Conservation (phyloP, 2,113 vertebrate species). For the Mellivora capensis region DNA sequence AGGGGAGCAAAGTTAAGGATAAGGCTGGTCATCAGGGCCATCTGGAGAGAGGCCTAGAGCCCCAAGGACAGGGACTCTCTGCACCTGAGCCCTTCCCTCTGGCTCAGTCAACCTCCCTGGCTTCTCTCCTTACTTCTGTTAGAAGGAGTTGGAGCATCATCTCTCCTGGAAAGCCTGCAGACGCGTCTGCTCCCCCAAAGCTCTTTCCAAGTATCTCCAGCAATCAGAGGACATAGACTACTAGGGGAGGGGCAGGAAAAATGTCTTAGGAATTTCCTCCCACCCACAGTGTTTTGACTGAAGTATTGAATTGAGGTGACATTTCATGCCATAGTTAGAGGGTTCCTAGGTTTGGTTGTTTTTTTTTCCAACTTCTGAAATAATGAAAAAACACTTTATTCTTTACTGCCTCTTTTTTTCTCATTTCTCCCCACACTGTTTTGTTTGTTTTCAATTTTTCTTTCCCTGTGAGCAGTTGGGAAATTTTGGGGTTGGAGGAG, state of each 20-base stretch:
- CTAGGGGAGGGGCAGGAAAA: neutral
- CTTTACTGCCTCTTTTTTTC: neutral
- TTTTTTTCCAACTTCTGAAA: neutral
- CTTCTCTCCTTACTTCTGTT: neutral
- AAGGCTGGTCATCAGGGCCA: fast-evolving
- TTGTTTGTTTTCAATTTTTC: neutral
- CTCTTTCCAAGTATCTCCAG: neutral
- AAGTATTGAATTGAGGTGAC: neutral
- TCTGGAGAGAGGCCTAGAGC: neutral
- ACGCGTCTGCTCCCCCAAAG: too few species aligned
- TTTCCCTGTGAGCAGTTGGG: neutral
- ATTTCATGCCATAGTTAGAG: neutral
- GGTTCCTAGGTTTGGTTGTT: neutral
- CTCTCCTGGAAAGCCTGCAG: neutral
- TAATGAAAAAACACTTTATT: neutral
- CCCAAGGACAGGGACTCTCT: fast-evolving
- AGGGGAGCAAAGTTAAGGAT: neutral
- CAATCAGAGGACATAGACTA: neutral
- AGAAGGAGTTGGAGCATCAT: too few species aligned
- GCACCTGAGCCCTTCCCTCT: too few species aligned
- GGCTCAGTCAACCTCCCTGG: fast-evolving
- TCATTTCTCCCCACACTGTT: neutral
- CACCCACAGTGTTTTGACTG: neutral
- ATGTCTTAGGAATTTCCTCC: neutral
- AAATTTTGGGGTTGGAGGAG: neutral